phyloP scores from a whole-genome alignment of 1,140 invertebrate species.

The Philaenus spumarius region DNA sequence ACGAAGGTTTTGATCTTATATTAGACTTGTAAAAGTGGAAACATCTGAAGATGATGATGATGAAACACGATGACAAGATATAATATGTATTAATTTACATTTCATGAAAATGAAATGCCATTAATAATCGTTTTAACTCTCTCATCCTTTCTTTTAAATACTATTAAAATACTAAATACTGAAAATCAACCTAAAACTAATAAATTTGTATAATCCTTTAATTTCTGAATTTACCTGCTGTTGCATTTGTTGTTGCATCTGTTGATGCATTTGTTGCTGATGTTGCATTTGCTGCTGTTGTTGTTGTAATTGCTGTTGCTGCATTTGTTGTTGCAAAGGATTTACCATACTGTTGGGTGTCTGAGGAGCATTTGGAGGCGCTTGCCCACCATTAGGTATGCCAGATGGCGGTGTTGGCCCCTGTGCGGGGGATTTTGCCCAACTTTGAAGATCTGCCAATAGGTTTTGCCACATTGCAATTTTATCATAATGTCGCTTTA shows the following conservation, averaged over 20 bases:
- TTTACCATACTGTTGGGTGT: not conserved
- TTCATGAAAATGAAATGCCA: conserved; percentile 8
- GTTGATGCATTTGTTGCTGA: conserved; percentile 37
- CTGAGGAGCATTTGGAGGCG: not conserved
- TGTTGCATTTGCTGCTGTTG: conserved; percentile 30
- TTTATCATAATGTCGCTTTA: conserved; percentile 86
- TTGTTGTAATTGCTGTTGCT: conserved; percentile 26
- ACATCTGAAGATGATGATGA: no score
- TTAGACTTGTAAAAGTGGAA: no score
- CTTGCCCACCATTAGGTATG: conserved; percentile 4
- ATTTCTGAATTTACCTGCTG: conserved; percentile 34
- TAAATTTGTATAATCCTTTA: no score
- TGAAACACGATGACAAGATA: no score
- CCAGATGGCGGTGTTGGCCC: conserved; percentile 11
- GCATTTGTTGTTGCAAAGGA: conserved; percentile 21
- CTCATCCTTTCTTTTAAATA: not conserved
- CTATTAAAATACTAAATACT: no score
- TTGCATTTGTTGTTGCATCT: conserved; percentile 45
- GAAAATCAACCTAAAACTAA: no score
- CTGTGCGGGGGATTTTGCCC: conserved; percentile 40
- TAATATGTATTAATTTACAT: no score
- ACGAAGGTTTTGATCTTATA: no score
- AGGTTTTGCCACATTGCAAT: conserved; percentile 83
- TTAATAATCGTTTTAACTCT: not conserved
- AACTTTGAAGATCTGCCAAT: conserved; percentile 56